Evolutionary conservation across 2,113 vertebrate genomes (phyloP), one percentile per base, ranked within the genome.

Genomic region (Odontesthes bonariensis): DNA sequence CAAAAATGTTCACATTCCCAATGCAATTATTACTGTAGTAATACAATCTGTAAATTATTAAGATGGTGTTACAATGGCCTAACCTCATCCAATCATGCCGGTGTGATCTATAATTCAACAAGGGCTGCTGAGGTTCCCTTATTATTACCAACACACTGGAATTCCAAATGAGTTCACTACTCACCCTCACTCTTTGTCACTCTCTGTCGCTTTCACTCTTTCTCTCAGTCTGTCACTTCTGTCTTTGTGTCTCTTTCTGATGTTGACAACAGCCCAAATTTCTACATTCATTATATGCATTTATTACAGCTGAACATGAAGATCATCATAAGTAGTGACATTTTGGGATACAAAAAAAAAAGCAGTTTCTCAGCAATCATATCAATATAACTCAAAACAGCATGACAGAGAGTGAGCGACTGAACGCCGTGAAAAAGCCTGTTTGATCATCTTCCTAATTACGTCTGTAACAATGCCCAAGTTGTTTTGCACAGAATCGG

Each of bases 101-200:
- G 72, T 80, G 74, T 90, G 91, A 94, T 94, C 89, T 92, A 94
- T 94, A 92, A 93, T 94, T 94, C 91, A 93, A 86, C 81, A 89
- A 83, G 68, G 85, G 77, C 86, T 91, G 88, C 85, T 16, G 89
- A 89, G 82, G 87, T 91, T 91, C 82, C 86, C 86, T 88, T 92
- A 94, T 90, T 89, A 90, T 87, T 84, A 90, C 88, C 82, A 88
- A 87, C 83, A 80, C 86, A 62, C 65, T 81, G 75, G 86, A 86
- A 92, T 93, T 87, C 65, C 76, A 86, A 89, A 89, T 89, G 78
- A 81, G 84, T 69, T 81, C 70, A 20, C 46, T 32, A 47, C 76
- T 86, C 88, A 66, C 33, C 70, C 83, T 84, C 68, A 33, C 69
- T 85, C 71, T 81, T 52, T 72, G 72, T 91, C 82, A 80, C 82